A percentile compares a stretch with the other conserved stretches of the same genome.
These are phyloP conservation scores for Sitta europaea DNA, from an alignment of 2,113 vertebrate species.

Conservation along the genomic window DNA sequence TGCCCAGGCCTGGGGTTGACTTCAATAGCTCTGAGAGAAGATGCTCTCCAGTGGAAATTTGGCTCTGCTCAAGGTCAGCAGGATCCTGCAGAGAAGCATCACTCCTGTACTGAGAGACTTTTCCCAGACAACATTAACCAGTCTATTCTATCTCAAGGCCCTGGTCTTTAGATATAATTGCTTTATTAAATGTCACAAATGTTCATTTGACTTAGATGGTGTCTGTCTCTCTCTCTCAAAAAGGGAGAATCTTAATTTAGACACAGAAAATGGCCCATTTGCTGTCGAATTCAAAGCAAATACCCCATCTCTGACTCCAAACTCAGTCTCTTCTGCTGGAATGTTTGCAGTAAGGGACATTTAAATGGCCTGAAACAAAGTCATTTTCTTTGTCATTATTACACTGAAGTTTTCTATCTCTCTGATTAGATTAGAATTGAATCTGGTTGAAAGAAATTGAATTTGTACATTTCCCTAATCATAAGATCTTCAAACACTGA, in stretches of 20 bases:
- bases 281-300: constrained; percentile 38
- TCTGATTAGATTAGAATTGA: constrained; percentile 73
- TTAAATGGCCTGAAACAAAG: constrained; percentile 59
- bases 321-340: not conserved
- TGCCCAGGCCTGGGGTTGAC: not conserved
- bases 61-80: constrained; percentile 17
- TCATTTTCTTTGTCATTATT: constrained; percentile 60
- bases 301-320: not conserved
- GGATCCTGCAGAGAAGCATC: not conserved
- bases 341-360: constrained; percentile 36
- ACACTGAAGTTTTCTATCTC: constrained; percentile 62
- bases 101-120: not conserved
- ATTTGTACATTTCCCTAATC: constrained; percentile 72
- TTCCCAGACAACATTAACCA: not conserved
- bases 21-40: not conserved
- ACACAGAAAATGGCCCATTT: constrained; percentile 31
- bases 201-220: constrained; percentile 54
- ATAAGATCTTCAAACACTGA: constrained; percentile 66
- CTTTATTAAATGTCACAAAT: constrained; percentile 42
- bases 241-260: constrained; percentile 24
- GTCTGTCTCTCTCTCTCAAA: not conserved
- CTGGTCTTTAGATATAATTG: constrained; percentile 54
- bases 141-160: not conserved
- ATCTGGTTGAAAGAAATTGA: constrained; percentile 66
- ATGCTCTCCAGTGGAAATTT: not conserved